Evolutionary conservation across 2,113 vertebrate genomes (phyloP), one percentile per base, ranked within the genome.

Genomic region (Athene cunicularia): DNA sequence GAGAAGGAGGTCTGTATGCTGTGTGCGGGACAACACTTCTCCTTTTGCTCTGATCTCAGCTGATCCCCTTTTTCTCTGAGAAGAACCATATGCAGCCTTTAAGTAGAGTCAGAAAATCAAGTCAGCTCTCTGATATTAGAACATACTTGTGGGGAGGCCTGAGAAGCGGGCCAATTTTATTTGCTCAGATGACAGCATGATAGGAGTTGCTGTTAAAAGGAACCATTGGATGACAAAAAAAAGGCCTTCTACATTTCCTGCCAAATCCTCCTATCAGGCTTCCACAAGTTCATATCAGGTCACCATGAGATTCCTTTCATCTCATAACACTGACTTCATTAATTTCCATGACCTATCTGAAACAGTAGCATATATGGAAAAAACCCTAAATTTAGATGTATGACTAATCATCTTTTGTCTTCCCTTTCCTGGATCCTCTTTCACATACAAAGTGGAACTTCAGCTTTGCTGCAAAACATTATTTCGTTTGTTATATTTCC

Each of bases 271-370:
- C 94, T 94, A 91, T 94, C 86, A 87, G 94, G 70, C 84, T 94
- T 95, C 73, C 37, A 52, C 30, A 80, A 62, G 96, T 96, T 97
- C 94, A 93, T 84, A 70, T 85, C 93, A 94, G 97, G 94, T 95
- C 93, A 96, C 60, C 41, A 62, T n/a, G 70, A 84, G 73, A 95
- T 96, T 96, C 88, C 50, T 96, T 96, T 92, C 90, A 37, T 94
- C 92, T 93, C 86, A 80, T 89, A 95, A 94, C 96, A 91, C 62
- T 95, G 92, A 95, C 90, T 95, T 97, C 94, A 94, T 94, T 96
- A 93, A 76, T 95, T 96, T 97, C 95, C 95, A 85, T 96, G 93
- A 95, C 80, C 92, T 90, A 93, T 95, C 77, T 94, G 94, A 97
- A 96, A 94, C 55, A 91, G 90, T 81, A 91, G 77, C 66, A 83